A percentile compares a stretch with the other conserved stretches of the same genome.
Conservation (phyloP, 2,797 vertebrate genomes). For the Schizopygopsis pylzovi region DNA sequence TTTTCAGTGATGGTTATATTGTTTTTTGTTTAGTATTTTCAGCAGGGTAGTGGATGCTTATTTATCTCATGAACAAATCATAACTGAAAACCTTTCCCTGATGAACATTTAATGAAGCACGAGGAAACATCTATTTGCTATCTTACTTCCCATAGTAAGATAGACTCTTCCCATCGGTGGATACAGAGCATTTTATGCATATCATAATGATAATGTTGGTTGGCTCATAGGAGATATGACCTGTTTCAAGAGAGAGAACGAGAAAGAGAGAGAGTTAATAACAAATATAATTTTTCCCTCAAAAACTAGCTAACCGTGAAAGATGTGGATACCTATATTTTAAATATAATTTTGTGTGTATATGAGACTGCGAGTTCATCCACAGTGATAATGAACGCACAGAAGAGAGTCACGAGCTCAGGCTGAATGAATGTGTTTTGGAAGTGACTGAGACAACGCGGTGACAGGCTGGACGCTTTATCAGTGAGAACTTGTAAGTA, state of each 20-base stretch:
- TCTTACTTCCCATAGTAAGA: neutral
- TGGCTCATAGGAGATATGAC: neutral
- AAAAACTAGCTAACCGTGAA: neutral
- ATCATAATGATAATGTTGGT: neutral
- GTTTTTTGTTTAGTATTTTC: too few relatives aligned
- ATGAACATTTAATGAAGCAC: neutral
- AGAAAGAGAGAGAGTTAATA: too few relatives aligned
- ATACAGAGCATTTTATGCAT: neutral
- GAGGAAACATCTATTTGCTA: neutral
- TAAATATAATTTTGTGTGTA: neutral
- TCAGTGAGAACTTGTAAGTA: conserved; percentile 11
- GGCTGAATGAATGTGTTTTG: conserved; percentile 11
- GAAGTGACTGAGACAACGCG: conserved; percentile 11
- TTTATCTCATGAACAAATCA: neutral
- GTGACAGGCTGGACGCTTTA: neutral
- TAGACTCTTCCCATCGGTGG: neutral
- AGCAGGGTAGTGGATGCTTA: neutral
- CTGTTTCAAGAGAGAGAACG: neutral
- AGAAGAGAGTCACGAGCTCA: conserved; percentile 31
- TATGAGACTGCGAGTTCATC: neutral
- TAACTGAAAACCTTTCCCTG: neutral
- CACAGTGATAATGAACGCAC: neutral
- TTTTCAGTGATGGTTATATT: too few relatives aligned
- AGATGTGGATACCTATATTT: neutral
- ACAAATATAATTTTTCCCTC: too few relatives aligned